Evolutionary conservation across 2,113 vertebrate genomes (phyloP), one percentile per base, ranked within the genome.

Genomic region (Ptilonorhynchus violaceus): DNA sequence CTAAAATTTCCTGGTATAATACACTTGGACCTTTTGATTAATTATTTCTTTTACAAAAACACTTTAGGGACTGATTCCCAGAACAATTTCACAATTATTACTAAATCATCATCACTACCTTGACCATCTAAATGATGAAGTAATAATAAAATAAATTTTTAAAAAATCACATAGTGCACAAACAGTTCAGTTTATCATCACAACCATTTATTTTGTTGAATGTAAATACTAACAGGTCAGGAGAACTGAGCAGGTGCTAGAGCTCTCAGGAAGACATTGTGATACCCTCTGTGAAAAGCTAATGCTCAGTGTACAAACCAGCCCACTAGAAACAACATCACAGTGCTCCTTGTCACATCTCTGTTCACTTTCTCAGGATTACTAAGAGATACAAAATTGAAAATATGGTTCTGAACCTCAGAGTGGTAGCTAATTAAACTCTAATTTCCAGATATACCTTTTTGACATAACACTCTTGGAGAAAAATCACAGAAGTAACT

Each of bases 141-240:
- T 37, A 74, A 69, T 66, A 68, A 52, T 20, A 78, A 72, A 62
- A 15, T 11, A 31, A 4, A 47, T 39, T 15, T 4, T 2, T 7
- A 6, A 59, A 35, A 63, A 96, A 93, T 85, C 86, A 96, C 92
- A 95, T 96, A 56, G 31, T 81, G 91, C 84, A 95, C 95, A 86
- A 92, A 79, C 46, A 86, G 62, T 33, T 74, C 27, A 52, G 89
- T 96, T 97, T 66, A 75, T 86, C 55, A 92, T 73, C 80, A 86
- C 19, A 90, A 56, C 28, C 47, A 63, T 97, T 97, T 97, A 97
- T 97, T 97, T 88, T 80, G 44, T 93, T 89, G 39, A 93, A 68
- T 31, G 76, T 27, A 80, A 73, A 46, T 4, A 41, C 75, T 89
- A 93, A 88, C 67, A 96, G 41, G 42, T 66, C 59, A 82, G 87